A percentile compares a stretch with the other conserved stretches of the same genome.
These are phyloP conservation scores for Pollenia amentaria DNA, from an alignment of 2,888 invertebrate genomes.

Conservation along the genomic window DNA sequence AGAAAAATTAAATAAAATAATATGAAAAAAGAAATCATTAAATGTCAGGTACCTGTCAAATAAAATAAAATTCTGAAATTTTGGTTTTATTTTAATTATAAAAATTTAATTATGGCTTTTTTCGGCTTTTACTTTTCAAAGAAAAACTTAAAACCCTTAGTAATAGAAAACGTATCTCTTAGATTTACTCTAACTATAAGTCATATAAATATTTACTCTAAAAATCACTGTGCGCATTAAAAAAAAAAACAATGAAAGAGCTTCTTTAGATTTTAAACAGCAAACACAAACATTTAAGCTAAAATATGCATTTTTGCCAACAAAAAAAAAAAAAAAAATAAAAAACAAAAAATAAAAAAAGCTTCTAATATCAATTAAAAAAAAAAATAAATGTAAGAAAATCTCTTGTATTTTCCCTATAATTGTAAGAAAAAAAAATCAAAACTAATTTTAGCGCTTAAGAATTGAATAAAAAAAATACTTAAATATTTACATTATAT, in stretches of 20 bases:
- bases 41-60: slow-evolving; percentile 81
- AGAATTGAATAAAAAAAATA: background rate
- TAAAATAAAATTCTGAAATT: slow-evolving; percentile 14
- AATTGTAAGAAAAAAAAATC: slow-evolving; percentile 23
- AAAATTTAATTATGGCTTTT: background rate
- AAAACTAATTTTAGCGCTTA: slow-evolving; percentile 32
- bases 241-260: slow-evolving; percentile 56
- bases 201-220: slow-evolving; percentile 28
- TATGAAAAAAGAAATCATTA: slow-evolving; percentile 69
- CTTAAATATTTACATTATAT: slow-evolving; percentile 52
- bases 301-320: slow-evolving; percentile 59
- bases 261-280: slow-evolving; percentile 67
- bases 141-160: background rate
- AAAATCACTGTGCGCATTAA: slow-evolving; percentile 58
- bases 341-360: slow-evolving; percentile 13
- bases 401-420: slow-evolving; percentile 16
- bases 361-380: slow-evolving; percentile 58
- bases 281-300: slow-evolving; percentile 15
- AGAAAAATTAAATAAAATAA: background rate
- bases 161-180: background rate
- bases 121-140: background rate
- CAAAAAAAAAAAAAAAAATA: slow-evolving; percentile 6
- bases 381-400: slow-evolving; percentile 2
- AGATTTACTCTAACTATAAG: background rate
- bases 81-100: background rate